These are phyloP conservation scores for Miniopterus natalensis DNA, from an alignment of 2,113 vertebrate species.

Conservation along the genomic window DNA sequence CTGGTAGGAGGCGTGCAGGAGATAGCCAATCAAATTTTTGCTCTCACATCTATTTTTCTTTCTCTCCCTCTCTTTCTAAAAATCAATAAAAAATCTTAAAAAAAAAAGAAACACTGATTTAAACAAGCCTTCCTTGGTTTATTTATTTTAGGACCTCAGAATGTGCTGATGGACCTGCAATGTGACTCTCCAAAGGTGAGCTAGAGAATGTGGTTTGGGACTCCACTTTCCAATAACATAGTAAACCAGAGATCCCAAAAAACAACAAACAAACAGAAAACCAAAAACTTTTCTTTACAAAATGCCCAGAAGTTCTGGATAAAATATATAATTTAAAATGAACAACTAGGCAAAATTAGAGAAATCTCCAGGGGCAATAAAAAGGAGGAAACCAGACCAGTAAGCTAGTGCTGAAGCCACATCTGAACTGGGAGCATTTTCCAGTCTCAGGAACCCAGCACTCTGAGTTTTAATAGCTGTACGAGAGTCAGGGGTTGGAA, in stretches of 20 bases:
- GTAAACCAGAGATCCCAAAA: not conserved
- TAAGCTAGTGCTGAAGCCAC: not conserved
- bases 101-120: not conserved
- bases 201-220: not conserved
- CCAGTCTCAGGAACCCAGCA: not conserved
- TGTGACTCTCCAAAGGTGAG: not conserved
- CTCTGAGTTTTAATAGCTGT: not conserved
- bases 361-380: not conserved
- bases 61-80: too few species aligned
- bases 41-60: too few species aligned
- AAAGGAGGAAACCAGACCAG: not conserved
- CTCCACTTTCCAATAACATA: not conserved
- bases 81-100: not conserved
- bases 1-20: too few species aligned
- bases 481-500: not conserved
- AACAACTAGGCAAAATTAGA: not conserved
- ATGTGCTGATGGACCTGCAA: rapidly evolving
- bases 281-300: not conserved
- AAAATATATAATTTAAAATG: not conserved
- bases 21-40: too few species aligned
- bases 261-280: too few species aligned
- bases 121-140: not conserved
- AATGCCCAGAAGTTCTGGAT: not conserved
- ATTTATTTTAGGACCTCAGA: not conserved
- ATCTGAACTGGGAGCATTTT: not conserved